A percentile compares a stretch with the other conserved stretches of the same genome.
Conservation (phyloP, 2,888 invertebrate species). For the Drosophila helvetica region DNA sequence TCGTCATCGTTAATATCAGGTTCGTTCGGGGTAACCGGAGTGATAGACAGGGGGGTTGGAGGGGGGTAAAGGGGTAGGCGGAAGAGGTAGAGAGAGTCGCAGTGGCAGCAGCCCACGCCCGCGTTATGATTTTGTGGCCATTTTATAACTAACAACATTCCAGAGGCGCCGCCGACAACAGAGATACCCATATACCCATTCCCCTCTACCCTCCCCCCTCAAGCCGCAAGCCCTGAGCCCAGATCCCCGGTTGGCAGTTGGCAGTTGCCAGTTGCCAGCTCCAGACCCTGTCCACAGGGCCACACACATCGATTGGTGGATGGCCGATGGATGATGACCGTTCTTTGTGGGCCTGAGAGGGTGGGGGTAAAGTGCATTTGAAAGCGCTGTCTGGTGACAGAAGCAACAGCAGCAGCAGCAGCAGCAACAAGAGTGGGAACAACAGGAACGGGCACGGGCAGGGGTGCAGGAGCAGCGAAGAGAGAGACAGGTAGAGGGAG, state of each 20-base stretch:
- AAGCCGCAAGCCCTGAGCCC: not conserved
- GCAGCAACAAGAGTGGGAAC: slow-evolving; percentile 16
- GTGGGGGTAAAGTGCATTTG: slow-evolving; percentile 48
- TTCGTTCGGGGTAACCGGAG: slow-evolving; percentile 55
- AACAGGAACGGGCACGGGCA: not conserved
- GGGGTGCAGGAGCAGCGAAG: slow-evolving; percentile 1
- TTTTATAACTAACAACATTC: slow-evolving; percentile 77
- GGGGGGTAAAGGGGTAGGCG: not conserved
- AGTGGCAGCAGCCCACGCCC: slow-evolving; percentile 67
- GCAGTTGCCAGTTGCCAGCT: slow-evolving; percentile 20
- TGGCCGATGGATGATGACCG: slow-evolving; percentile 48
- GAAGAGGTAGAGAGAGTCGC: slow-evolving; percentile 10
- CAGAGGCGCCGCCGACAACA: slow-evolving; percentile 59
- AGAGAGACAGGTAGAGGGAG: not conserved
- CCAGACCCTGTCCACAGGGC: slow-evolving; percentile 44
- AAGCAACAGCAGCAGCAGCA: slow-evolving; percentile 47
- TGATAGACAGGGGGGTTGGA: slow-evolving; percentile 30
- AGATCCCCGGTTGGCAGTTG: slow-evolving; percentile 9
- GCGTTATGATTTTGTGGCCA: slow-evolving; percentile 80
- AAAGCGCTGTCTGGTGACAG: slow-evolving; percentile 62
- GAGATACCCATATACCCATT: slow-evolving; percentile 21
- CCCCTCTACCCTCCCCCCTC: slow-evolving; percentile 15
- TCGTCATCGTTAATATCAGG: slow-evolving; percentile 74
- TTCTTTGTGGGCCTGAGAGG: slow-evolving; percentile 20
- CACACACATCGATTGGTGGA: slow-evolving; percentile 61